Base-by-base conservation (phyloP, 2,113 vertebrate genomes). In the Illadopsis cleaveri region DNA sequence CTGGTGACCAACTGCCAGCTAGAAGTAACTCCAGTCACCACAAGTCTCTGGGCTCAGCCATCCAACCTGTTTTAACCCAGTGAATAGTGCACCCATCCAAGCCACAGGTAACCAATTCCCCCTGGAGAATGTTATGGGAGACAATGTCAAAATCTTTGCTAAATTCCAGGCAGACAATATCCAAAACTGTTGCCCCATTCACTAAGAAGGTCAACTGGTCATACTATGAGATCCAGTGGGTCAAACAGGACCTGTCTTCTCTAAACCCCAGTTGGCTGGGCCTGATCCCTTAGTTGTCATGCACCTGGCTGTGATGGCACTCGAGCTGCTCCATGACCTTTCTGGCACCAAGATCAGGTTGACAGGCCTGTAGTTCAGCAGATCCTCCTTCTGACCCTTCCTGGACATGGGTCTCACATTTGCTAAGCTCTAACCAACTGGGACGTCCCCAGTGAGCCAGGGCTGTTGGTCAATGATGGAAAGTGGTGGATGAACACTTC, bases 101-200 rank as follows among this genome's bases (percentile, higher is more conserved):
- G 23, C 13, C 23, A 44, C 0, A 0, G 38, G 4, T 12, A 69
- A 14, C 5, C 33, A 35, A 42, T 51, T 25, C 40, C 17, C 51
- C 12, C 17, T 35, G 37, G 14, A 38, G 21, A 85, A 65, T 35
- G 5, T 9, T 40, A 5, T 33, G 31, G 19, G 23, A 56, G 33
- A 50, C 12, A 24, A 5, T 44, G 35, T 7, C 9, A 48, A 81
- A 50, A 16, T n/a, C 24, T 79, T 65, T 53, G 27, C 21, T 53
- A 53, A 65, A 57, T 25, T 65, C 17, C 21, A 35, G 28, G 21
- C n/a, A 84, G 38, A 38, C 19, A 30, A 25, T 17, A 18, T n/a
- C 24, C 6, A 45, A 31, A n/a, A 40, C 11, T 44, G 51, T 25
- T 58, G 4, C 3, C 4, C 4, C 24, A 35, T 35, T 33, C n/a